Base-by-base conservation (phyloP, 2,888 invertebrate genomes). In the Lymantria dispar region DNA sequence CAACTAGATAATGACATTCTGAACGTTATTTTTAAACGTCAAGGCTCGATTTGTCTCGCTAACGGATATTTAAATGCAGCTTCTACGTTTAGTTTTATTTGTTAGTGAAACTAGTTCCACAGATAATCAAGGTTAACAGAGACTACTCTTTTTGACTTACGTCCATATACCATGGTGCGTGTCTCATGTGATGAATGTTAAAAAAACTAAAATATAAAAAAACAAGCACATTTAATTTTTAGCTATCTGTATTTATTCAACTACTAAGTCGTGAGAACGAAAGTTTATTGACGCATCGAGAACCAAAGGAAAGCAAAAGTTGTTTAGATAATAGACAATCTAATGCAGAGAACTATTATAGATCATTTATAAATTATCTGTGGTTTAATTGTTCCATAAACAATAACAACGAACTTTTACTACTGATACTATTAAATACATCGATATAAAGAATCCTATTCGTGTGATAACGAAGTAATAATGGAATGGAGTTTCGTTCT, bases 1-100 rank as follows among this genome's bases (percentile, higher is more conserved):
- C 11, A 12, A 29, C 12, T n/a, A 42, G 29, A 42, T 40, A 29
- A 38, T 50, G 56, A 56, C 44, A 51, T 52, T 62, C 37, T 42
- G 15, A 45, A 36, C 36, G 29, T 12, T 29, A 14, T 45, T 45
- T 33, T 44, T 14, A 33, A 33, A 31, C 15, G 13, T 33, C 33
- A 44, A 33, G 31, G 33, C 14, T 44, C n/a, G 14, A 44, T 15
- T 44, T 40, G 14, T 13, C 10, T 14, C 40, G 40, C 14, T 40
- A 40, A 40, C 43, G 33, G 29, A 40, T 51, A 51, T 40, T 47
- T 47, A 41, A 47, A 44, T 15, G 14, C 36, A 30, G 36, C 14
- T 29, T 47, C 39, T 43, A 33, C 8, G n/a, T 42, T 43, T 51
- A 33, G 10, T 40, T 14, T 40, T 43, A 33, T 14, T 15, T 45